These are phyloP conservation scores for Tetraneura akinire DNA, from an alignment of 1,140 invertebrate species.

Conservation along the genomic window DNA sequence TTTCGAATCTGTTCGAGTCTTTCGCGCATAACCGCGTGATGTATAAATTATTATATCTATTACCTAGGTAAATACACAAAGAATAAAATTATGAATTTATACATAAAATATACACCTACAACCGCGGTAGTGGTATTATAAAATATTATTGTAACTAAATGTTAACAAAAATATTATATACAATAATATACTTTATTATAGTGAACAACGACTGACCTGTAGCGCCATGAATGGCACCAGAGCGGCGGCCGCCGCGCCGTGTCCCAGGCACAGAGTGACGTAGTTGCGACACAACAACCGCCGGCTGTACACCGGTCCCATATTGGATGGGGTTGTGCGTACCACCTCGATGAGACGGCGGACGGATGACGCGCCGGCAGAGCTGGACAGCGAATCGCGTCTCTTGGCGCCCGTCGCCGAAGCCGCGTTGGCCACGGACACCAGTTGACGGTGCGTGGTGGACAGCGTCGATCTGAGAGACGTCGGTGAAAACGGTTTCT, in stretches of 20 bases:
- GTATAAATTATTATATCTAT: too few species aligned
- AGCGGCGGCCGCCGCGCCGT: slow-evolving; percentile 66
- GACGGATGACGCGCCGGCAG: slow-evolving; percentile 66
- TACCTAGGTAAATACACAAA: too few species aligned
- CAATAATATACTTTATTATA: slow-evolving; percentile 61
- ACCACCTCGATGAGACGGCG: slow-evolving; percentile 67
- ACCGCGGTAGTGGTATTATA: too few species aligned
- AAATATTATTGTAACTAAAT: too few species aligned
- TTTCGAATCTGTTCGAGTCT: too few species aligned
- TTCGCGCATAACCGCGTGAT: too few species aligned
- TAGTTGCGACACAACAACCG: slow-evolving; percentile 62
- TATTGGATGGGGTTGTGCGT: slow-evolving; percentile 56
- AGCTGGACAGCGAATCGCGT: slow-evolving; percentile 64
- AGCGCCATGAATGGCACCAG: slow-evolving; percentile 67
- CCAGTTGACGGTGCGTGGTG: slow-evolving; percentile 11
- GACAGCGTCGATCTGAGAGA: slow-evolving; percentile 42
- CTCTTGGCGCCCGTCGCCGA: slow-evolving; percentile 25
- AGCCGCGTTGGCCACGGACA: not conserved
- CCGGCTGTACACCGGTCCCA: slow-evolving; percentile 59
- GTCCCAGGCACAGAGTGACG: slow-evolving; percentile 63
- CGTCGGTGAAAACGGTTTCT: slow-evolving; percentile 47
- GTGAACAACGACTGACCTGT: slow-evolving; percentile 58
- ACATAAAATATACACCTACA: too few species aligned
- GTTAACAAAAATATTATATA: too few species aligned
- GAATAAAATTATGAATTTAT: too few species aligned